Evolutionary conservation across 2,797 vertebrate species (phyloP), one percentile per base, ranked within the genome.

Genomic region (Lycodopsis pacificus): DNA sequence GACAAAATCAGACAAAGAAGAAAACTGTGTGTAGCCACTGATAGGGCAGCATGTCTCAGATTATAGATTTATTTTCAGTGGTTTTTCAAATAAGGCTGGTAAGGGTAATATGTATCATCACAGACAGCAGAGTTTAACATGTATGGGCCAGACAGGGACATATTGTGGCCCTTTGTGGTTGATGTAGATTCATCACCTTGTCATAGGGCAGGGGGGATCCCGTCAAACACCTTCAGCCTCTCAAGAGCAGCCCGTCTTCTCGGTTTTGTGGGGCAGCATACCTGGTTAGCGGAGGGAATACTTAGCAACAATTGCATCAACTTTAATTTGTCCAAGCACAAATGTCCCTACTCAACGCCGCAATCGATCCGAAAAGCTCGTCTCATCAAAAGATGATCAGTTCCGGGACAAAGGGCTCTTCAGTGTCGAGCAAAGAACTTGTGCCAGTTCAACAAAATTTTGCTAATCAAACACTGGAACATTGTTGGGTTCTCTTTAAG

Each of bases 241-340:
- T 99, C 97, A 84, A 99, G 88, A 32, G 97, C 97, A 19, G 97
- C 97, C 92, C 98, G 98, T 5, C 98, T 97, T 54, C 91, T 98
- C 98, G 85, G 98, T 98, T 91, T 99, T 98, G 82, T 99, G 98
- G 64, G 97, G 97, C 79, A 98, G 91, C 98, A 99, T 99, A 14
- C 97, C 98, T 99, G 25, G 80, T 61, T 20, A 49, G 46, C 4
- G 27, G 1, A 78, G 6, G 79, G 19, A 61, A 51, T 6, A 10
- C 0, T 6, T 30, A 51, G 27, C 3, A 27, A 22, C 2, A 3
- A 46, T 1, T 22, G 4, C 12, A 59, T 7, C 27, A 30, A 20
- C 7, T 30, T 1, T 3, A 25, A 5, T 58, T 61, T 66, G n/a
- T 13, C 54, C 34, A 46, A 62, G 65, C 70, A 87, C 68, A 84